Evolutionary conservation across 64 coral and sea anemone species (phyloP).

Genomic region (Dendrophyllia cribrosa): DNA sequence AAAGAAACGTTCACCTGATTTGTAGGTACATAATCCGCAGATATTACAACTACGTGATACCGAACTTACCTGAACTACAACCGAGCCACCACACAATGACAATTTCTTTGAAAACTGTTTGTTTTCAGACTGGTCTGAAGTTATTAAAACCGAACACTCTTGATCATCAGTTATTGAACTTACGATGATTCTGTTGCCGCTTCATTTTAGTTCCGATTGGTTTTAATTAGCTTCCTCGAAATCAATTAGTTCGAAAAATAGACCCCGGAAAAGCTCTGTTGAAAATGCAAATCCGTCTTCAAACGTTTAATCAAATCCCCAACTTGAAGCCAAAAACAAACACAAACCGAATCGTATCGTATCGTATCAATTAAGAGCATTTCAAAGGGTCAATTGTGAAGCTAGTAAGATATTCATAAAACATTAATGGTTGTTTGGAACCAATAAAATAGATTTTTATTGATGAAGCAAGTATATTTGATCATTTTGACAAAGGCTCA

Average conservation of each 20-base stretch:
- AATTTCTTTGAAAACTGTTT: too few relatives aligned
- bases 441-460: slow-evolving; percentile 5
- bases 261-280: background rate
- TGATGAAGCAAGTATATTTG: background rate
- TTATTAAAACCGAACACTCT: too few relatives aligned
- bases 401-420: background rate
- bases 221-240: background rate
- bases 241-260: background rate
- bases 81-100: too few relatives aligned
- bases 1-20: too few relatives aligned
- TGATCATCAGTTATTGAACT: too few relatives aligned
- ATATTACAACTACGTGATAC: too few relatives aligned
- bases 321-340: background rate
- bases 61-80: too few relatives aligned
- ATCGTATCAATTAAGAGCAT: background rate
- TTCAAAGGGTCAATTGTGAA: background rate
- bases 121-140: too few relatives aligned
- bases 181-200: too few relatives aligned
- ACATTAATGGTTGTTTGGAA: background rate
- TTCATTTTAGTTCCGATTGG: too few relatives aligned
- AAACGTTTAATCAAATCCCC: slow-evolving; percentile 28
- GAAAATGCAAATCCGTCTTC: background rate
- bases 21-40: too few relatives aligned
- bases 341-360: background rate
- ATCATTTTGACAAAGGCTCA: background rate